Evolutionary conservation across 2,797 vertebrate species (phyloP).

Genomic region (Gambusia yucatana): DNA sequence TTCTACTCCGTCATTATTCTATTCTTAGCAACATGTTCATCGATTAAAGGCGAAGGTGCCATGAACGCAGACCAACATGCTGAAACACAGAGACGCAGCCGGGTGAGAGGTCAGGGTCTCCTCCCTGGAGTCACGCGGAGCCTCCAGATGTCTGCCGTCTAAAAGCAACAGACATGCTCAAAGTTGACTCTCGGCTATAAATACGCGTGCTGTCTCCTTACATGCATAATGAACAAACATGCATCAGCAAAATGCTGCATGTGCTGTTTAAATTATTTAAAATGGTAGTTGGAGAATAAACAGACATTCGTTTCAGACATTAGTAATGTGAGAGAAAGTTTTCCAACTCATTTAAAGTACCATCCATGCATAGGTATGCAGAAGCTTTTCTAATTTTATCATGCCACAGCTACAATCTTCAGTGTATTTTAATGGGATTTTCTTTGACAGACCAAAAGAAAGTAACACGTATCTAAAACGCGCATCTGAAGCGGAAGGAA

Average conservation of each 20-base stretch:
- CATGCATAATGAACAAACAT: constrained; percentile 55
- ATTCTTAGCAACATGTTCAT: constrained; percentile 8
- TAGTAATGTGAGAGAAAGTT: neutral
- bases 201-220: constrained; percentile 57
- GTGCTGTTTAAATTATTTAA: constrained; percentile 16
- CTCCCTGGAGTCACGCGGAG: constrained; percentile 55
- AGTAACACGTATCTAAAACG: neutral
- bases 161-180: constrained; percentile 25
- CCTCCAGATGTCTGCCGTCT: constrained; percentile 60
- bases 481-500: neutral
- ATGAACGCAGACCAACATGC: constrained; percentile 26
- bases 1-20: neutral
- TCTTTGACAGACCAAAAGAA: neutral
- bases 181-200: constrained; percentile 54
- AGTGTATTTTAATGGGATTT: neutral
- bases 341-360: neutral
- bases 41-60: constrained; percentile 22
- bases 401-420: neutral
- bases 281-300: neutral
- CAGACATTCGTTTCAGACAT: neutral
- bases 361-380: neutral
- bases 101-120: constrained; percentile 57
- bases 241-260: constrained; percentile 16
- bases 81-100: constrained; percentile 42
- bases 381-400: neutral